These are phyloP conservation scores for Drosophila malerkotliana DNA, from an alignment of 1,140 invertebrate genomes.

Conservation along the genomic window DNA sequence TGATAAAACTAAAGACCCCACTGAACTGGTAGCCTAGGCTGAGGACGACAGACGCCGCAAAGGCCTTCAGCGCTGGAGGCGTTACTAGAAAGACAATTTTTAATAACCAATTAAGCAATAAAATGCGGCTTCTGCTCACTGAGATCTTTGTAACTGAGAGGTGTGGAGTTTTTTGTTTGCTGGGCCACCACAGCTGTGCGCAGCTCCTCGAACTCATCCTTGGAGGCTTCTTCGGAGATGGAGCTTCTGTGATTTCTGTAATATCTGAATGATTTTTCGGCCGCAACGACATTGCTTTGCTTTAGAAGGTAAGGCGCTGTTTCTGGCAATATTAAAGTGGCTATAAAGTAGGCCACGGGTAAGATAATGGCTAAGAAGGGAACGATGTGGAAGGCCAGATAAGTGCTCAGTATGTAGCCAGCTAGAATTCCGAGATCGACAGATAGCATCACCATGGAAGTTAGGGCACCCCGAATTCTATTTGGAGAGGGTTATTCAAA, in stretches of 20 bases:
- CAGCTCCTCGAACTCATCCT: conserved; percentile 48
- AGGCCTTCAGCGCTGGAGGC: conserved; percentile 51
- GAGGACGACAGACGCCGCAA: conserved; percentile 52
- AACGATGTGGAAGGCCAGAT: conserved; percentile 87
- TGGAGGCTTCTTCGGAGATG: background rate
- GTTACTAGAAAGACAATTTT: conserved; percentile 38
- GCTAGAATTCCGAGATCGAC: conserved; percentile 92
- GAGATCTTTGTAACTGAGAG: conserved; percentile 57
- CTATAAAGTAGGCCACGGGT: conserved; percentile 87
- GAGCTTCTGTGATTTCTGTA: conserved; percentile 52
- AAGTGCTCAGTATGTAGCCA: conserved; percentile 89
- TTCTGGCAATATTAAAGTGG: conserved; percentile 91
- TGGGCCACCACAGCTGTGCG: conserved; percentile 45
- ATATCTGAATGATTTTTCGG: conserved; percentile 86
- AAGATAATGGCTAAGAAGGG: conserved; percentile 88
- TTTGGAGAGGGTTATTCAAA: too few relatives aligned
- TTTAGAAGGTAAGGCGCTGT: conserved; percentile 90
- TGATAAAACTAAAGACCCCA: conserved; percentile 85
- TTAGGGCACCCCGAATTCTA: conserved; percentile 90
- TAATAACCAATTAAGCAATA: background rate
- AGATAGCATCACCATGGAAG: conserved; percentile 92
- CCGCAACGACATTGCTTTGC: conserved; percentile 86
- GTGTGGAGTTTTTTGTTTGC: conserved; percentile 10
- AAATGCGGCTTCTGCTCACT: conserved; percentile 39
- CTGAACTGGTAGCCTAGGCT: conserved; percentile 84